Percentiles rank a stretch among this genome's conserved stretches.
Conservation (phyloP, 2,888 invertebrate genomes). For the Trissoscelio sp. region DNA sequence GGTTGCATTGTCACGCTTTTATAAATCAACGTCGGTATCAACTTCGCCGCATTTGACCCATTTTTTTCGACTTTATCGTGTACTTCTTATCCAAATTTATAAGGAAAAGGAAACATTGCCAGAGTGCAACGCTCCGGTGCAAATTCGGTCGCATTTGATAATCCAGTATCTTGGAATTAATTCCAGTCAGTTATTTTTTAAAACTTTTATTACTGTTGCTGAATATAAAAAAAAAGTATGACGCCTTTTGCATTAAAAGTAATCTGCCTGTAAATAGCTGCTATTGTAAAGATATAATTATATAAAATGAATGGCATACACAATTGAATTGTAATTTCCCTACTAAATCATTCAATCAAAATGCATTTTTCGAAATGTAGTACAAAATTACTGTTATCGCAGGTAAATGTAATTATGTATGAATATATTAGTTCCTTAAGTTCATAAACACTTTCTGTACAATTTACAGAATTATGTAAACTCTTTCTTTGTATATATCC, state of each 20-base stretch:
- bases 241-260: neutral
- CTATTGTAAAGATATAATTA: neutral
- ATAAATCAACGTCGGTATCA: conserved; percentile 54
- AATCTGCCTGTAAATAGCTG: neutral
- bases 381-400: conserved; percentile 4
- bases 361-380: neutral
- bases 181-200: conserved; percentile 23
- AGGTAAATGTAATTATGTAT: neutral
- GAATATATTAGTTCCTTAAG: neutral
- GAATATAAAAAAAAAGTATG: neutral
- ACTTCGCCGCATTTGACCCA: conserved; percentile 47
- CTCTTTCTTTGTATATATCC: neutral
- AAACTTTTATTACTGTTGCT: too few relatives aligned
- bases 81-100: conserved; percentile 51
- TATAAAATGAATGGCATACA: neutral
- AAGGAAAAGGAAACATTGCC: conserved; percentile 50
- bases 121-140: conserved; percentile 27
- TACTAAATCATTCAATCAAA: too few relatives aligned
- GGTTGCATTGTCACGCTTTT: conserved; percentile 30
- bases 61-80: conserved; percentile 57
- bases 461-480: conserved; percentile 27
- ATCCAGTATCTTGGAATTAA: conserved; percentile 44
- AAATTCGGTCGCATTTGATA: conserved; percentile 53
- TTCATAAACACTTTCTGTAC: neutral
- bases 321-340: too few relatives aligned